Evolutionary conservation across 2,888 invertebrate species (phyloP).

Genomic region (Steinernema hermaphroditum): DNA sequence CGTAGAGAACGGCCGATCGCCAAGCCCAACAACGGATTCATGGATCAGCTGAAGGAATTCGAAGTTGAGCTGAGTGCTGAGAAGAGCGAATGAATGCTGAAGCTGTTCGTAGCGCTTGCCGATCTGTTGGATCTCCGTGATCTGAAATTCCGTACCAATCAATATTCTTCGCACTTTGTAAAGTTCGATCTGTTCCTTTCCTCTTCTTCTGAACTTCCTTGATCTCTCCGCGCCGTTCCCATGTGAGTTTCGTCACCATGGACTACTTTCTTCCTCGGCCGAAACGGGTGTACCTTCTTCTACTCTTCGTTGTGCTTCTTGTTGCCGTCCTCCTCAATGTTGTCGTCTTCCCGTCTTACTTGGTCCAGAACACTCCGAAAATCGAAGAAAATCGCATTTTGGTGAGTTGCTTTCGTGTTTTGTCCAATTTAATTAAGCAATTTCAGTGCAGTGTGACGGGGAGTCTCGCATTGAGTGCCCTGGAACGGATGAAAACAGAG

Average conservation of each 20-base stretch:
- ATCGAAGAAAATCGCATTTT: too few species aligned
- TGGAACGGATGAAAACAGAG: conserved; percentile 49
- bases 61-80: conserved; percentile 37
- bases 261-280: conserved; percentile 16
- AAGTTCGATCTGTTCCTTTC: background rate
- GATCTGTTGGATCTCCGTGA: too few species aligned
- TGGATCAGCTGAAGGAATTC: conserved; percentile 52
- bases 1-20: conserved; percentile 33
- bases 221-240: background rate
- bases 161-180: too few species aligned
- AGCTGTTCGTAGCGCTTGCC: too few species aligned
- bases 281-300: conserved; percentile 8
- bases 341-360: background rate
- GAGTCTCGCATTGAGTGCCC: conserved; percentile 48
- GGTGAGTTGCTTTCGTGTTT: too few species aligned
- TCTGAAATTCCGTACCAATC: too few species aligned
- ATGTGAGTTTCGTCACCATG: background rate
- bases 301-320: background rate
- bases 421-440: too few species aligned
- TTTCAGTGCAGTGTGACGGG: conserved; percentile 40
- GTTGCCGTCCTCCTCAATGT: background rate
- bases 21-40: conserved; percentile 59
- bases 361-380: background rate
- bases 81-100: background rate
- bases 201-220: background rate